Conservation (phyloP, 2,113 vertebrate species). For the Dasyornis broadbenti region DNA sequence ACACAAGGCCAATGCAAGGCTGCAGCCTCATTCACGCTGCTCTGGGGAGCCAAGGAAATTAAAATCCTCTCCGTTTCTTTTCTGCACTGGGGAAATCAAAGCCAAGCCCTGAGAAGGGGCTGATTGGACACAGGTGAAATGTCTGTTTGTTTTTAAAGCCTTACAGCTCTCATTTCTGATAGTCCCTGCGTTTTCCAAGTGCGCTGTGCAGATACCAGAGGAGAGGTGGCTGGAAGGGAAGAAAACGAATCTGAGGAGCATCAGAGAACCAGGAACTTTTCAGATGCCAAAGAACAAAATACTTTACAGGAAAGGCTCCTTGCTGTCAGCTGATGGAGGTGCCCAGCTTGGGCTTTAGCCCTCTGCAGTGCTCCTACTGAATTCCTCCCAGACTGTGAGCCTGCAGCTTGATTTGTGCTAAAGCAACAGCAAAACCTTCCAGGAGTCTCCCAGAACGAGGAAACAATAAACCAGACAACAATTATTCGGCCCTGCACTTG, state of each 20-base stretch:
- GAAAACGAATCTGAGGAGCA: background rate
- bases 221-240: background rate
- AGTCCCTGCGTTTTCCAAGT: background rate
- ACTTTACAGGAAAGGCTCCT: background rate
- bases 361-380: background rate
- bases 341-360: background rate
- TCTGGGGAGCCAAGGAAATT: conserved; percentile 45
- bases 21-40: conserved; percentile 13
- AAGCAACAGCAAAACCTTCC: background rate
- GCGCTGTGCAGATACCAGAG: background rate
- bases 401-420: background rate
- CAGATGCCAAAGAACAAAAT: background rate
- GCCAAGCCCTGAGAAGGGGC: conserved; percentile 21
- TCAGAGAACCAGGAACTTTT: background rate
- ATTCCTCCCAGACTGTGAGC: background rate
- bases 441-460: background rate
- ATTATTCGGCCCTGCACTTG: background rate
- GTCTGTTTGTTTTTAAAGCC: conserved; percentile 44
- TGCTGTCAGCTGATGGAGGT: background rate
- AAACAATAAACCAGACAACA: background rate
- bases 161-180: background rate
- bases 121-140: conserved; percentile 64
- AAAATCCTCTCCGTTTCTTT: conserved; percentile 27
- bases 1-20: background rate
- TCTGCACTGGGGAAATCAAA: conserved; percentile 52